Conservation (phyloP, 2,888 invertebrate genomes). For the Euzetes globulus region DNA sequence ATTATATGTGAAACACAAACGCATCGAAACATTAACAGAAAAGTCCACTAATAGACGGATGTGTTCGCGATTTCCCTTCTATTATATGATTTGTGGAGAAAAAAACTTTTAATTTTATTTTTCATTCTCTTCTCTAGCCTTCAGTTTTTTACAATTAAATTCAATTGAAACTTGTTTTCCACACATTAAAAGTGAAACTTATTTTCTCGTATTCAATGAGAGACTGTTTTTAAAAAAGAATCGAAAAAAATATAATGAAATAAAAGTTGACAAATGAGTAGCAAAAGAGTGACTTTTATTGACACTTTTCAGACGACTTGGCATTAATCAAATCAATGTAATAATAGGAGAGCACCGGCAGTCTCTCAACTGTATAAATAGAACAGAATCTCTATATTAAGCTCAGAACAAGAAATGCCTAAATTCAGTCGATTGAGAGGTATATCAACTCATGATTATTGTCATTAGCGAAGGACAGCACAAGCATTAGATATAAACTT, state of each 20-base stretch:
- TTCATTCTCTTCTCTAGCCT: neutral
- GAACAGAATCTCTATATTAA: neutral
- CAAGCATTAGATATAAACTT: neutral
- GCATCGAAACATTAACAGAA: too few relatives aligned
- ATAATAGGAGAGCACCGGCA: neutral
- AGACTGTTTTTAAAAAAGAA: neutral
- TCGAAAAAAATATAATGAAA: neutral
- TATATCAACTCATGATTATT: constrained; percentile 15
- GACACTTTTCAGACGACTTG: constrained; percentile 11
- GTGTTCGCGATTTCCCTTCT: constrained; percentile 3
- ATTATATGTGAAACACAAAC: neutral
- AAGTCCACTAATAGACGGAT: constrained; percentile 1
- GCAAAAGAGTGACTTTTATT: constrained; percentile 18
- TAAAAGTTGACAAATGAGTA: constrained; percentile 6
- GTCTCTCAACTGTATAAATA: neutral
- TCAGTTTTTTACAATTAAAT: neutral
- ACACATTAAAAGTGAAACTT: neutral
- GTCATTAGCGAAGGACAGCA: constrained; percentile 13
- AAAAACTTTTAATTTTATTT: neutral
- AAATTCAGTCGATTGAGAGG: neutral
- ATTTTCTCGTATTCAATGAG: neutral
- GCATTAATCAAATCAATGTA: constrained; percentile 19
- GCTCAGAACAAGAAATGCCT: neutral
- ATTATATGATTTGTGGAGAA: neutral
- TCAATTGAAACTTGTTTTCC: neutral